Percentiles rank a stretch among this genome's conserved stretches.
Evolutionary conservation across 2,797 vertebrate species (phyloP).

Genomic region (Enteromius thamalakanensis): DNA sequence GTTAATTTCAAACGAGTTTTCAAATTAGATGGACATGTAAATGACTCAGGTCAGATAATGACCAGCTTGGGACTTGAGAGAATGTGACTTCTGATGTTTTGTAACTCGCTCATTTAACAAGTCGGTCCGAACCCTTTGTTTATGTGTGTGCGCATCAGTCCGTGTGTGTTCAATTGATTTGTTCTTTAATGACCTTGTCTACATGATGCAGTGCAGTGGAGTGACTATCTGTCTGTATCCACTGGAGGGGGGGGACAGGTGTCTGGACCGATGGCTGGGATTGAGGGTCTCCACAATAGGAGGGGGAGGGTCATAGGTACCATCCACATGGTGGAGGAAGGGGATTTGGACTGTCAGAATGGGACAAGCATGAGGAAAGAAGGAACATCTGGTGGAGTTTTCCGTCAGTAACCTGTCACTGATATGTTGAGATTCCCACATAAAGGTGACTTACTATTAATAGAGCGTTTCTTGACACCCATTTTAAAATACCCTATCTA

Average conservation of each 20-base stretch:
- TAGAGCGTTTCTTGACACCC: neutral
- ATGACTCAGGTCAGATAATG: conserved; percentile 41
- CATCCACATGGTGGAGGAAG: conserved; percentile 40
- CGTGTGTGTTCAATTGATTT: conserved; percentile 51
- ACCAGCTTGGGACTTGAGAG: conserved; percentile 18
- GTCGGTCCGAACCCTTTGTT: neutral
- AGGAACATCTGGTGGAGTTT: conserved; percentile 59
- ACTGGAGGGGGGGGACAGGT: conserved; percentile 32
- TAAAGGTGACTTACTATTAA: conserved; percentile 50
- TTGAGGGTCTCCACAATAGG: neutral
- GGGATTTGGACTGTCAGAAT: conserved; percentile 54
- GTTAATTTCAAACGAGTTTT: conserved; percentile 51
- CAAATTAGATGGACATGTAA: conserved; percentile 48
- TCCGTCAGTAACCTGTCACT: neutral
- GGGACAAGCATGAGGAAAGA: conserved; percentile 22
- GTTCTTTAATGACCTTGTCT: conserved; percentile 65
- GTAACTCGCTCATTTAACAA: conserved; percentile 46
- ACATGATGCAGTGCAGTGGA: conserved; percentile 60
- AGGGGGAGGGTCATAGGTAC: conserved; percentile 34
- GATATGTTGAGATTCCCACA: conserved; percentile 11
- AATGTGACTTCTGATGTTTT: conserved; percentile 29
- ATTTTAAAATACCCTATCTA: neutral
- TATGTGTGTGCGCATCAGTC: neutral
- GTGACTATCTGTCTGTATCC: conserved; percentile 44
- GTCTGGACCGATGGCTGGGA: conserved; percentile 30